Conservation (phyloP, 2,113 vertebrate species). For the Lycaon pictus region DNA sequence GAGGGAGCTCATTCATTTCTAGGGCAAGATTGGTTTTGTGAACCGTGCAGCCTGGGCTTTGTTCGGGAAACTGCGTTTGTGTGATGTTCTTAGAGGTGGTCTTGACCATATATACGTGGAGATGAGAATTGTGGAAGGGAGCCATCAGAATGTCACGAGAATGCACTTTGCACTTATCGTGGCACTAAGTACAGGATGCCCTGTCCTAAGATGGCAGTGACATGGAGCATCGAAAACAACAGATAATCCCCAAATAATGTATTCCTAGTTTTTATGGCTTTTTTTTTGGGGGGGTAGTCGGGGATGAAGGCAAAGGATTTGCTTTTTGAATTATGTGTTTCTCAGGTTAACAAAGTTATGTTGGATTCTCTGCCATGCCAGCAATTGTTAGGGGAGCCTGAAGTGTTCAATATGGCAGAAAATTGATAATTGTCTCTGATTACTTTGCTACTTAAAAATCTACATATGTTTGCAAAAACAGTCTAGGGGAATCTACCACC, state of each 20-base stretch:
- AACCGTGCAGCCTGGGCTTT: not conserved
- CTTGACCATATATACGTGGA: not conserved
- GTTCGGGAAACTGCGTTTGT: not conserved
- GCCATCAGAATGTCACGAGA: not conserved
- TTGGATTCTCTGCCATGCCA: slow-evolving; percentile 61
- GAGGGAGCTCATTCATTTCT: not conserved
- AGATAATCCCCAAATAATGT: slow-evolving; percentile 8
- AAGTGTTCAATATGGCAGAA: slow-evolving; percentile 46
- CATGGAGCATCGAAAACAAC: not conserved
- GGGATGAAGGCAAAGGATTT: slow-evolving; percentile 28
- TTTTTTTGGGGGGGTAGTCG: not conserved
- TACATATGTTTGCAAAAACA: slow-evolving; percentile 50
- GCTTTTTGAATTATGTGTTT: slow-evolving; percentile 72
- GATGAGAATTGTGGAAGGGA: slow-evolving; percentile 13
- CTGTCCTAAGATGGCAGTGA: slow-evolving; percentile 8
- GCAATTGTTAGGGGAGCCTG: slow-evolving; percentile 37
- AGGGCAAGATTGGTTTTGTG: not conserved
- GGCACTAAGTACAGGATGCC: not conserved
- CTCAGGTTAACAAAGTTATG: slow-evolving; percentile 78
- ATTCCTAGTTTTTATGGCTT: not conserved
- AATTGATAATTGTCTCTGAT: slow-evolving; percentile 46
- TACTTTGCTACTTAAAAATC: slow-evolving; percentile 52
- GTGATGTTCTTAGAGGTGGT: not conserved
- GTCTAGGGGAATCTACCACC: slow-evolving; percentile 18
- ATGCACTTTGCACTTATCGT: not conserved